Percentiles rank a stretch among this genome's conserved stretches.
Evolutionary conservation across 2,888 invertebrate genomes (phyloP).

Genomic region (Orthosia gracilis): DNA sequence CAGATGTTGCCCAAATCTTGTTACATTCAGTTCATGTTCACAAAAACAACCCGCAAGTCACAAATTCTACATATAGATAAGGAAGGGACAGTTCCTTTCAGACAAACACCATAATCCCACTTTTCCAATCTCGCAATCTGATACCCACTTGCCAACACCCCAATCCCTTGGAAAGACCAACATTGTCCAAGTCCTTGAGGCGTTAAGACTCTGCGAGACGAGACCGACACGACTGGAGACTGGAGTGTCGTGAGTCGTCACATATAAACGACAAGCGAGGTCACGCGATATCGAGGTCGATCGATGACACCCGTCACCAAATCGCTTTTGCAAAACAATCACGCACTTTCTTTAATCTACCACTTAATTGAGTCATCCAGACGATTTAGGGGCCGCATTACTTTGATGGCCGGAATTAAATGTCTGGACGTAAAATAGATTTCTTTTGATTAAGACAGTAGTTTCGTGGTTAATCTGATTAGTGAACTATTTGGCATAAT

Average conservation of each 20-base stretch:
- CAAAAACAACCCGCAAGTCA: conserved; percentile 10
- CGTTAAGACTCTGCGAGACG: conserved; percentile 32
- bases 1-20: conserved; percentile 4
- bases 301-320: conserved; percentile 67
- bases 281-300: conserved; percentile 64
- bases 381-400: conserved; percentile 53
- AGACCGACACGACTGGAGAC: conserved; percentile 23
- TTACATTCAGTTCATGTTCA: conserved; percentile 17
- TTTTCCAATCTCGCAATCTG: conserved; percentile 55
- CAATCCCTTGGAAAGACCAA: conserved; percentile 21
- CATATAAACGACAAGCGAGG: conserved; percentile 52
- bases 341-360: conserved; percentile 67
- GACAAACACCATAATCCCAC: conserved; percentile 40
- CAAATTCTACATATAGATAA: not conserved
- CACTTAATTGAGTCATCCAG: conserved; percentile 60
- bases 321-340: conserved; percentile 62
- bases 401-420: conserved; percentile 52
- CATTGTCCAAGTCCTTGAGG: conserved; percentile 29
- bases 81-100: conserved; percentile 3
- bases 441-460: conserved; percentile 40
- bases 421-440: conserved; percentile 42
- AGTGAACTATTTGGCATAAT: conserved; percentile 14
- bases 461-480: conserved; percentile 33
- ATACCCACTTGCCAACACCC: conserved; percentile 37
- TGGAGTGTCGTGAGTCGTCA: conserved; percentile 14